Conservation (phyloP, 2,113 vertebrate genomes). For the Pterocles orientalis region DNA sequence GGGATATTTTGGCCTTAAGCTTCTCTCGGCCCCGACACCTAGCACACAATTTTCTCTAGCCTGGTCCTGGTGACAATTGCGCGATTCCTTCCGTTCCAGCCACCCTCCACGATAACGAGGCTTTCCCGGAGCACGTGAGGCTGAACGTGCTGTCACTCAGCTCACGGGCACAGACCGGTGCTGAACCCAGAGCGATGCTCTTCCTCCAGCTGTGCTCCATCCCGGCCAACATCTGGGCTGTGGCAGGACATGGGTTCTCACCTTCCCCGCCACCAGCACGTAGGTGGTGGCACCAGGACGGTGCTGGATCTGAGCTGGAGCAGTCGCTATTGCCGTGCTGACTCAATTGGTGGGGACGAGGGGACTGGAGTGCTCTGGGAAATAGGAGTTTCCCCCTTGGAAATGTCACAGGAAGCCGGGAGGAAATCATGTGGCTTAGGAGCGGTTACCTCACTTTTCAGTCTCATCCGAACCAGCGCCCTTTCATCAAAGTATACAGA, state of each 20-base stretch:
- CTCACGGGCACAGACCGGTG: background rate
- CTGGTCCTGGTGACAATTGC: background rate
- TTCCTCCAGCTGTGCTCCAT: background rate
- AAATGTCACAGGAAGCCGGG: conserved; percentile 32
- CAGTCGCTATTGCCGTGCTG: fast-evolving
- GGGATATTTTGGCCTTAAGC: background rate
- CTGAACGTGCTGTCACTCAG: background rate
- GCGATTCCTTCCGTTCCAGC: background rate
- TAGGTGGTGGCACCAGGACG: background rate
- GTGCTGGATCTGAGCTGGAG: background rate
- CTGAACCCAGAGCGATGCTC: background rate
- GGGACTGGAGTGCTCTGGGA: conserved; percentile 20
- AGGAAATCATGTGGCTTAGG: conserved; percentile 39
- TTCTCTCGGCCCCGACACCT: background rate
- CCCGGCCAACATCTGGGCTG: background rate
- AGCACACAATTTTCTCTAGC: background rate
- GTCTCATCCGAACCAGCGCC: background rate
- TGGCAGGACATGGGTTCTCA: background rate
- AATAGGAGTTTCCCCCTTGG: conserved; percentile 65
- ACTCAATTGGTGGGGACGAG: background rate
- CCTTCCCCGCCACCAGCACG: background rate
- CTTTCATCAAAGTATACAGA: background rate
- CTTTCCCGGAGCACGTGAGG: background rate
- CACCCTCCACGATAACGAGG: background rate
- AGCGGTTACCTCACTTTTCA: background rate